phyloP scores from a whole-genome alignment of 2,113 vertebrate genomes.

The Melanerpes formicivorus region DNA sequence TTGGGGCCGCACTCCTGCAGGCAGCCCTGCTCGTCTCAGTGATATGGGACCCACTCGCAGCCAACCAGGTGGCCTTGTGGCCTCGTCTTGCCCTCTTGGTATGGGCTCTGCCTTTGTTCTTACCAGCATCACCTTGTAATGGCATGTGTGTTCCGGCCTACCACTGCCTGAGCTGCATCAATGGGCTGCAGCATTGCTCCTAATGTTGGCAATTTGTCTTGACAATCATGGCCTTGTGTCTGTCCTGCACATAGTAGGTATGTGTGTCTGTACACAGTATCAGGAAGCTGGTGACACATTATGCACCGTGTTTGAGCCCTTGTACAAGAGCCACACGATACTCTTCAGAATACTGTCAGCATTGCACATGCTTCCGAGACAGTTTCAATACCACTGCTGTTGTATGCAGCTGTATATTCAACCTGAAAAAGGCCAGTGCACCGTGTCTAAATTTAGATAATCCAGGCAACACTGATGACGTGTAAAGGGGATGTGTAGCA shows the following conservation, averaged over 20 bases:
- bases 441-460: neutral
- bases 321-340: fast-evolving
- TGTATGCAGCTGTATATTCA: fast-evolving
- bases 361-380: too few species aligned
- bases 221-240: fast-evolving
- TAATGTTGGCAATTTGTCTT: fast-evolving
- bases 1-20: fast-evolving
- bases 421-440: neutral
- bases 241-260: fast-evolving
- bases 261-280: fast-evolving
- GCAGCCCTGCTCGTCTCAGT: fast-evolving
- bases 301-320: fast-evolving
- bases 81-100: fast-evolving
- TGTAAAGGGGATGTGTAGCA: neutral
- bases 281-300: fast-evolving
- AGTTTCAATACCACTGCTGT: fast-evolving
- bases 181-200: fast-evolving
- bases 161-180: fast-evolving
- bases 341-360: neutral
- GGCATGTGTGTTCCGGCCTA: fast-evolving
- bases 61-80: fast-evolving
- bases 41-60: fast-evolving
- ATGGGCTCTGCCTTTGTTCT: fast-evolving
- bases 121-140: fast-evolving
- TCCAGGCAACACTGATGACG: neutral